Base-by-base conservation (phyloP, 2,888 invertebrate genomes). In the Galerucella nymphaeae region DNA sequence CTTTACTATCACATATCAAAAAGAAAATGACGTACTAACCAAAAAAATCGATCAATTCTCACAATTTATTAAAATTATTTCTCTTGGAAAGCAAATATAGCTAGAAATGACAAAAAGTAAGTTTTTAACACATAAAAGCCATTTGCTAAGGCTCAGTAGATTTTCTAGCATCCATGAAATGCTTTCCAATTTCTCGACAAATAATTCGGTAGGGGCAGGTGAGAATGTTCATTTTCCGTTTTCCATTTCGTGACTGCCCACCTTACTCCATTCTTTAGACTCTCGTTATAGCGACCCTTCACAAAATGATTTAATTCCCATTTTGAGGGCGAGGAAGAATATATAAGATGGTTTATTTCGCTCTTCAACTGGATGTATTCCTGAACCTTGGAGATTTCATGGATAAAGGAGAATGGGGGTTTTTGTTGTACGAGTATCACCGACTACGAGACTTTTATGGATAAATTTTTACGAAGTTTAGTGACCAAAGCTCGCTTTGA, bases 221-320 rank as follows among this genome's bases (percentile, higher is more conserved):
- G 73, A 30, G 67, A 73, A 70, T 73, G 73, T 23, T 70, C 70
- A 70, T 73, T 72, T 72, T 62, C 72, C 64, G 67, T 72, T 70
- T 73, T 62, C 73, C 67, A 70, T 73, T 73, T 45, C 70, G 67
- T 73, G 70, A 59, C 59, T 58, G 8, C 8, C 30, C 30, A 62
- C 38, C 50, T 50, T 70, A 53, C 59, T 38, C 38, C 42, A 23
- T 67, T 64, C 70, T 45, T 63, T 66, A 66, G 41, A 41, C 55
- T 58, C 48, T 70, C 70, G 70, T 73, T 70, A 67, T 30, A 30
- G 70, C 58, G 67, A 67, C 70, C 73, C 70, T 69, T 70, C 70
- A 63, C 67, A 57, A 70, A 67, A 73, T 73, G 70, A 73, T 73
- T 73, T 73, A 67, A 73, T 73, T 73, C 73, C 67, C 63, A 64